Evolutionary conservation across 2,888 invertebrate species (phyloP).

Genomic region (Synergus laeviventris): DNA sequence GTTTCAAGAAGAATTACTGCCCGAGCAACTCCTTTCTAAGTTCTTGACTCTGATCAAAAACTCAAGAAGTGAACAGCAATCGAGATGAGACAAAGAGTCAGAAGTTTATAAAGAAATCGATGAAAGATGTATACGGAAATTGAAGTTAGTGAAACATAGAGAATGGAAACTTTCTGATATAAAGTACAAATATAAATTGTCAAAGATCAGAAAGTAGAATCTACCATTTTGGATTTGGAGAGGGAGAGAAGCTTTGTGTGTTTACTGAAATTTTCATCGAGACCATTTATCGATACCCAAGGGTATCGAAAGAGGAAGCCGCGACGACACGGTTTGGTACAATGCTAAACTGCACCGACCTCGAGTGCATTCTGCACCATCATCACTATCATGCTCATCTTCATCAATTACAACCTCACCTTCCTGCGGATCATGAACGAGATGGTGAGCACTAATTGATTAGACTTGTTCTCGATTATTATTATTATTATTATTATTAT

Average conservation of each 20-base stretch:
- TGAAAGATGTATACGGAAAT: not conserved
- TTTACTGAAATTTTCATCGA: not conserved
- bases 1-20: not conserved
- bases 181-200: not conserved
- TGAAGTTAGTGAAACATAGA: conserved; percentile 14
- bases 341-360: conserved; percentile 88
- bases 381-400: conserved; percentile 86
- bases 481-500: too few species aligned
- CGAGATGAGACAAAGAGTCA: conserved; percentile 7
- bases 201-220: not conserved
- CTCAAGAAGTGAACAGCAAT: conserved; percentile 2
- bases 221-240: conserved; percentile 3
- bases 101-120: conserved; percentile 20
- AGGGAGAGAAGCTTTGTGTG: not conserved
- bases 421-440: conserved; percentile 82
- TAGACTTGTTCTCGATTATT: conserved; percentile 46
- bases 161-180: not conserved
- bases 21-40: not conserved
- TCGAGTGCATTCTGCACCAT: conserved; percentile 87
- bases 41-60: conserved; percentile 16
- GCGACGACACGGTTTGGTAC: conserved; percentile 14
- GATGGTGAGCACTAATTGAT: conserved; percentile 73
- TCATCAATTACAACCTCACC: conserved; percentile 83
- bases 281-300: not conserved
- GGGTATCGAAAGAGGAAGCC: conserved; percentile 10